Evolutionary conservation across 2,113 vertebrate species (phyloP).

Genomic region (Dicerorhinus sumatrensis): DNA sequence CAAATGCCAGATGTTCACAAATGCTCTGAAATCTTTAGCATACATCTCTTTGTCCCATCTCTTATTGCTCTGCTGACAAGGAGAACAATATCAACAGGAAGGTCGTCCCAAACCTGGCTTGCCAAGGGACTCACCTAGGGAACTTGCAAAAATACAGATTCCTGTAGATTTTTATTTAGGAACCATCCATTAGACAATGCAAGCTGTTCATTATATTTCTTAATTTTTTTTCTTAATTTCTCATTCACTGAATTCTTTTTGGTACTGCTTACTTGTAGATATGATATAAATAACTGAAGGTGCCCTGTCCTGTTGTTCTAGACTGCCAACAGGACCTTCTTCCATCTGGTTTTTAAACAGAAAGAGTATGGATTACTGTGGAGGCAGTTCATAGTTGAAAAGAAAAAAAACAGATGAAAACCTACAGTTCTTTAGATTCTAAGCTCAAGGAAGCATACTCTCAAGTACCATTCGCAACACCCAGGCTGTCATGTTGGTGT

Average conservation of each 20-base stretch:
- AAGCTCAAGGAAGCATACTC: neutral
- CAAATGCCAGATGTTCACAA: neutral
- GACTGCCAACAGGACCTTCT: neutral
- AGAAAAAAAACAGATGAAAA: neutral
- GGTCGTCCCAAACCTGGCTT: neutral
- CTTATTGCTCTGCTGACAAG: neutral
- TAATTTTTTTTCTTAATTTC: slow-evolving; percentile 32
- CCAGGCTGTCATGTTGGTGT: neutral
- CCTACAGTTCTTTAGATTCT: neutral
- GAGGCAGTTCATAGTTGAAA: neutral
- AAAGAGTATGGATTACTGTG: neutral
- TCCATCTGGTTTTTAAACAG: neutral
- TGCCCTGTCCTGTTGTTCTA: neutral
- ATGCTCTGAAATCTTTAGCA: neutral
- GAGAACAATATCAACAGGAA: neutral
- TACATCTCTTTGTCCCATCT: neutral
- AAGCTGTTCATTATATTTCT: neutral
- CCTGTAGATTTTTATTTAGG: neutral
- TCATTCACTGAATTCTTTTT: slow-evolving; percentile 17
- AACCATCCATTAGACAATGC: neutral
- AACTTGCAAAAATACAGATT: neutral
- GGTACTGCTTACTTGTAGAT: neutral
- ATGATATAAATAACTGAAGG: neutral
- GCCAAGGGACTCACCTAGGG: neutral
- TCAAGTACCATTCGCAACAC: neutral